Evolutionary conservation across 2,888 invertebrate genomes (phyloP).

Genomic region (Arrhopalites spinosus): DNA sequence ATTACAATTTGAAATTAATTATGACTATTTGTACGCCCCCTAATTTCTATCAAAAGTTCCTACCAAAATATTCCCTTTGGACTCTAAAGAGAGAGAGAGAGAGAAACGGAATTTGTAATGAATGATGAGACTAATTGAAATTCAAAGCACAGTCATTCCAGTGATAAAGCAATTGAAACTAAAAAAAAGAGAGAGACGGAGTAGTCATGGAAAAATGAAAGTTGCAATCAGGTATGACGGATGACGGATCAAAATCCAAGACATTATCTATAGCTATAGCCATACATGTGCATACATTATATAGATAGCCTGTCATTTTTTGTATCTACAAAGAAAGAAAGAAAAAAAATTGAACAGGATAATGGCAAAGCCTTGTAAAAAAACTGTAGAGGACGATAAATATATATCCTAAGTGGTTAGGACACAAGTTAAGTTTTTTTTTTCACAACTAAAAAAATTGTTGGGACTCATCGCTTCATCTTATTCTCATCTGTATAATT

Average conservation of each 20-base stretch:
- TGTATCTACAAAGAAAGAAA: too few relatives aligned
- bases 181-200: neutral
- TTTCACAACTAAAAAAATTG: too few relatives aligned
- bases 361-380: too few relatives aligned
- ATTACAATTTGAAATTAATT: constrained; percentile 7
- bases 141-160: constrained; percentile 14
- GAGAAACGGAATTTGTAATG: neutral
- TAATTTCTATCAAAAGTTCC: neutral
- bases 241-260: neutral
- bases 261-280: neutral
- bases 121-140: constrained; percentile 6
- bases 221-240: neutral
- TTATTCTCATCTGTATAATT: neutral
- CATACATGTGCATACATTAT: too few relatives aligned
- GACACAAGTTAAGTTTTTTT: too few relatives aligned
- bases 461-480: too few relatives aligned
- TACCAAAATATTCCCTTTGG: too few relatives aligned
- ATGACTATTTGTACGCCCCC: neutral
- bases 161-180: constrained; percentile 23
- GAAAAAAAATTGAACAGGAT: too few relatives aligned
- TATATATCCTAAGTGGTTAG: too few relatives aligned
- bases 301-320: too few relatives aligned
- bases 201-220: neutral
- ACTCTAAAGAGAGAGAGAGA: too few relatives aligned
- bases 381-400: too few relatives aligned